Evolutionary conservation across 2,797 vertebrate genomes (phyloP).

Genomic region (Pseudochromis fuscus): DNA sequence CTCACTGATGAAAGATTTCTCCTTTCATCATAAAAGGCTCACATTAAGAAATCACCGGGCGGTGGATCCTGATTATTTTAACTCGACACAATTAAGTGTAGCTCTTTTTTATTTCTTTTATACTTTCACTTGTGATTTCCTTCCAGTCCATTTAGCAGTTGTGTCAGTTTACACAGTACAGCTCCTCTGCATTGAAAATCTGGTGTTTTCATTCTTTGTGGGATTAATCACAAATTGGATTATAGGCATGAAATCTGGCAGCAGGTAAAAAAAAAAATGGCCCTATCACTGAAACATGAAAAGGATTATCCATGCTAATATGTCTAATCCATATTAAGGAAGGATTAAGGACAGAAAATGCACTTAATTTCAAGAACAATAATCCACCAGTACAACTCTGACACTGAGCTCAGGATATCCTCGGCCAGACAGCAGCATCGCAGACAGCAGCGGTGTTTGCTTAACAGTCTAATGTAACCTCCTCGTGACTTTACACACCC

Average conservation of each 20-base stretch:
- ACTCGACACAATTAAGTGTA: too few relatives aligned
- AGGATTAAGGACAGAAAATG: background rate
- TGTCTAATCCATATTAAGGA: conserved; percentile 13
- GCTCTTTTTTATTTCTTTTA: too few relatives aligned
- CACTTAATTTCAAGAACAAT: background rate
- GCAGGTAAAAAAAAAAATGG: conserved; percentile 4
- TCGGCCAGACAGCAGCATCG: background rate
- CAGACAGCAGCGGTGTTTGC: background rate
- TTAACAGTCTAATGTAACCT: conserved; percentile 22
- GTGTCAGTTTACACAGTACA: background rate
- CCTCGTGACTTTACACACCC: conserved; percentile 54
- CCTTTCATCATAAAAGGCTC: too few relatives aligned
- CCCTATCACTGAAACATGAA: conserved; percentile 10
- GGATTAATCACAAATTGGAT: conserved; percentile 31
- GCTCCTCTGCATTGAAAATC: background rate
- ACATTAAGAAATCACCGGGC: too few relatives aligned
- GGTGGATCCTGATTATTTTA: too few relatives aligned
- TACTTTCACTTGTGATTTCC: background rate
- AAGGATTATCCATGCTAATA: conserved; percentile 16
- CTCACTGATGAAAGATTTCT: background rate
- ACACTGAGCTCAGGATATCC: conserved; percentile 3
- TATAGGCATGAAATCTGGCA: background rate
- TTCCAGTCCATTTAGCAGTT: too few relatives aligned
- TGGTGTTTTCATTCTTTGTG: conserved; percentile 34
- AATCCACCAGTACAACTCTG: background rate